A percentile compares a stretch with the other conserved stretches of the same genome.
Evolutionary conservation across 2,888 invertebrate species (phyloP).

Genomic region (Acleris cristana): DNA sequence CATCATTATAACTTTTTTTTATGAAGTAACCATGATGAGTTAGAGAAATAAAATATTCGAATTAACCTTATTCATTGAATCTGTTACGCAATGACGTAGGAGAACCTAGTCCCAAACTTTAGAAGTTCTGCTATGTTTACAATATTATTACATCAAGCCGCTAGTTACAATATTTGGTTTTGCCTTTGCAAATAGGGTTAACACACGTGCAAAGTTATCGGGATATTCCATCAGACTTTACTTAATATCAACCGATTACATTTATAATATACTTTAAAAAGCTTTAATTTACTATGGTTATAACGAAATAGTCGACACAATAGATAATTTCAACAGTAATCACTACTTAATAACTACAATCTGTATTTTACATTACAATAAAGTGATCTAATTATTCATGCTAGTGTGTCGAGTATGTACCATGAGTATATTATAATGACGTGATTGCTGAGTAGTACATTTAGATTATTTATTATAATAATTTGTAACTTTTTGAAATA

Average conservation of each 20-base stretch:
- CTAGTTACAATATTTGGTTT: not conserved
- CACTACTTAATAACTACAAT: slow-evolving; percentile 29
- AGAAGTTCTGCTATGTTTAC: too few species aligned
- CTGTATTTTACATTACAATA: slow-evolving; percentile 28
- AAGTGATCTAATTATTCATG: slow-evolving; percentile 28
- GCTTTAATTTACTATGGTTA: slow-evolving; percentile 22
- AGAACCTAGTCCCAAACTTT: too few species aligned
- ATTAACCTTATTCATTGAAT: too few species aligned
- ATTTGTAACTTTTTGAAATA: not conserved
- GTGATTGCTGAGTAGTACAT: slow-evolving; percentile 28
- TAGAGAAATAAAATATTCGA: too few species aligned
- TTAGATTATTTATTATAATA: slow-evolving; percentile 6
- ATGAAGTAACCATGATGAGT: too few species aligned
- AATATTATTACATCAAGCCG: not conserved
- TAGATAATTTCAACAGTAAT: slow-evolving; percentile 31
- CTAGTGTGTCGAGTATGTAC: slow-evolving; percentile 20
- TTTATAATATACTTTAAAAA: slow-evolving; percentile 30
- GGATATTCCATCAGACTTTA: slow-evolving; percentile 26
- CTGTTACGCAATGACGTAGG: too few species aligned
- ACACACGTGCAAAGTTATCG: not conserved
- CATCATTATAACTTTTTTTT: too few species aligned
- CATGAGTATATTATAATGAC: slow-evolving; percentile 34
- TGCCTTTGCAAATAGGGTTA: not conserved
- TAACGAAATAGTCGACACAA: slow-evolving; percentile 23
- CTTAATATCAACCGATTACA: slow-evolving; percentile 29